Base-by-base conservation (phyloP, 2,113 vertebrate species). In the Apaloderma vittatum region DNA sequence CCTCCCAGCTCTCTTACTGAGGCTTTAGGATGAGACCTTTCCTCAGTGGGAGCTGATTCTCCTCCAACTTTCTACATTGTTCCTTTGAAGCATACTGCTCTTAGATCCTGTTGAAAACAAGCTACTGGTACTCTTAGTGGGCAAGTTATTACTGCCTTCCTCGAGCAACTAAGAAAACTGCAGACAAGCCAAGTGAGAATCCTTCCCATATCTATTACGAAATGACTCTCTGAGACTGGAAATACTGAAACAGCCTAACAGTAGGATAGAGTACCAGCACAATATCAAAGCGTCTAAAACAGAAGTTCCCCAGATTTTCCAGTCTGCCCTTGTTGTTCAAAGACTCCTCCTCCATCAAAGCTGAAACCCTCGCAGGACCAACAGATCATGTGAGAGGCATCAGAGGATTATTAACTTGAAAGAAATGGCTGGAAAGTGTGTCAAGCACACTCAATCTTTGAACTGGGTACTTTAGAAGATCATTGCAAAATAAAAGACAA, bases 291-390 rank as follows among this genome's bases (percentile, higher is more conserved):
- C 30, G 10, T 63, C 72, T 55, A 54, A 94, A 92, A 80, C 90
- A 96, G 90, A 96, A 95, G 95, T 91, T 95, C 51, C 92, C 84
- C 95, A 97, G 92, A 96, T 94, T 97, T 97, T 95, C 88, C 86
- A 89, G 55, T 88, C 46, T 62, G 86, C 52, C 27, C 92, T 94
- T 91, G 68, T 52, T 94, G 68, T 97, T 97, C 93, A 95, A 96
- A 95, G 95, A 63, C 55, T 80, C 29, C 83, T 92, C 40, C 79
- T 80, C 73, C 88, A 96, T 94, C 92, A 97, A 97, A 97, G 92
- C 86, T 91, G 76, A 88, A 91, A 94, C 54, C 82, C 80, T 93
- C 63, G 1, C 83, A 93, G 89, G 76, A 95, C 91, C 80, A 95
- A 79, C 66, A 91, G 75, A 95, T 95, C 96, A 96, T 55, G 63